phyloP scores from a whole-genome alignment of 2,113 vertebrate genomes.

The Hemichromis elongatus region DNA sequence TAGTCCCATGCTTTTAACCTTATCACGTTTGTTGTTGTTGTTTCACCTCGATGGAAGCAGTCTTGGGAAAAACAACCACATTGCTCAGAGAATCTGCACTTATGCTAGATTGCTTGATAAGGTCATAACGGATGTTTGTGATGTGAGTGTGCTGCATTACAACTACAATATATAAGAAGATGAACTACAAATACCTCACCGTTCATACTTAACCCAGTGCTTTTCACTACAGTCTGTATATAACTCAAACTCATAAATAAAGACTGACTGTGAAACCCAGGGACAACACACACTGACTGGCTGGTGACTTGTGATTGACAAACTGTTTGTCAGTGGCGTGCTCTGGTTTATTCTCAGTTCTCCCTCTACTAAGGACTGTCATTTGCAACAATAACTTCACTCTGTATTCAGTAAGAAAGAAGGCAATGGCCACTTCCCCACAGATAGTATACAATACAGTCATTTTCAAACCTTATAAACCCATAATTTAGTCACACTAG shows the following conservation, averaged over 20 bases:
- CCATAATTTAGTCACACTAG: background rate
- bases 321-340: background rate
- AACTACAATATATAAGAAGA: background rate
- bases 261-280: background rate
- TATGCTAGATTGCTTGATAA: background rate
- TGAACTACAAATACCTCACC: background rate
- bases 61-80: fast-evolving
- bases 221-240: background rate
- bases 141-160: background rate
- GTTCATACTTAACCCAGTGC: background rate
- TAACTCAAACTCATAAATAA: fast-evolving
- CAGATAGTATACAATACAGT: background rate
- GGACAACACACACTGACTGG: background rate
- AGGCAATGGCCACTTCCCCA: background rate
- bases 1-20: background rate
- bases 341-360: background rate
- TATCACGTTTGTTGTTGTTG: background rate
- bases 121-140: background rate
- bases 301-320: background rate
- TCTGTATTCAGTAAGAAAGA: background rate
- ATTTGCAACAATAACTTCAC: background rate
- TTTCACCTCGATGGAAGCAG: fast-evolving
- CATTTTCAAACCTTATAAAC: background rate
- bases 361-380: background rate
- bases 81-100: background rate